Percentiles rank a stretch among this genome's conserved stretches.
Conservation (phyloP, 1,140 invertebrate genomes). For the Calephelis virginiensis region DNA sequence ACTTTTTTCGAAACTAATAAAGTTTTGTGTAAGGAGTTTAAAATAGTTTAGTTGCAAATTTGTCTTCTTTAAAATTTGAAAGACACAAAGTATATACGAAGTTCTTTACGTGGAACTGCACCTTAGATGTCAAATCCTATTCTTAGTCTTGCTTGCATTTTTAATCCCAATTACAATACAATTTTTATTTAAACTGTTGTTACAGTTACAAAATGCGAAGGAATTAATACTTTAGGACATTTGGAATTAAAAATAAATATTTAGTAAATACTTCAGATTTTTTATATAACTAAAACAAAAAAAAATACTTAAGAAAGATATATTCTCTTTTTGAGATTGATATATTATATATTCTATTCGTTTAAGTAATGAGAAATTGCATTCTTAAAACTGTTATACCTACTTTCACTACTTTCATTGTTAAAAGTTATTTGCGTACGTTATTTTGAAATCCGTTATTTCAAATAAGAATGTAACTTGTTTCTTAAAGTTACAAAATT, state of each 20-base stretch:
- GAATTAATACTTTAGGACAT: not conserved
- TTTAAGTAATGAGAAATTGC: too few relatives aligned
- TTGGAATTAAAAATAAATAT: not conserved
- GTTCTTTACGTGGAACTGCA: not conserved
- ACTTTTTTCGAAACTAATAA: too few relatives aligned
- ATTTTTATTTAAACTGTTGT: not conserved
- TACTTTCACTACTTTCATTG: too few relatives aligned
- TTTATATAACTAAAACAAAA: not conserved
- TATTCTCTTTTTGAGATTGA: too few relatives aligned
- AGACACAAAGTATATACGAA: not conserved
- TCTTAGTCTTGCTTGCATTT: not conserved
- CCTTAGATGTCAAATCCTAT: not conserved
- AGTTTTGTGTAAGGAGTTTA: conserved; percentile 10
- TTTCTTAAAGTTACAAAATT: too few relatives aligned
- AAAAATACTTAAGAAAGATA: too few relatives aligned
- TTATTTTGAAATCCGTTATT: too few relatives aligned
- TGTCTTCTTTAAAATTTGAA: conserved; percentile 23
- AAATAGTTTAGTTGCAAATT: conserved; percentile 33
- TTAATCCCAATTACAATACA: not conserved
- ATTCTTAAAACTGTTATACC: too few relatives aligned
- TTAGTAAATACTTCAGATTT: not conserved
- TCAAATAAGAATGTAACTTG: too few relatives aligned
- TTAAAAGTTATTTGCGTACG: too few relatives aligned
- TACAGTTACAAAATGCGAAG: not conserved
- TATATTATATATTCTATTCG: too few relatives aligned